These are phyloP conservation scores for Leptodirus hochenwartii DNA, from an alignment of 2,888 invertebrate genomes.

Conservation along the genomic window DNA sequence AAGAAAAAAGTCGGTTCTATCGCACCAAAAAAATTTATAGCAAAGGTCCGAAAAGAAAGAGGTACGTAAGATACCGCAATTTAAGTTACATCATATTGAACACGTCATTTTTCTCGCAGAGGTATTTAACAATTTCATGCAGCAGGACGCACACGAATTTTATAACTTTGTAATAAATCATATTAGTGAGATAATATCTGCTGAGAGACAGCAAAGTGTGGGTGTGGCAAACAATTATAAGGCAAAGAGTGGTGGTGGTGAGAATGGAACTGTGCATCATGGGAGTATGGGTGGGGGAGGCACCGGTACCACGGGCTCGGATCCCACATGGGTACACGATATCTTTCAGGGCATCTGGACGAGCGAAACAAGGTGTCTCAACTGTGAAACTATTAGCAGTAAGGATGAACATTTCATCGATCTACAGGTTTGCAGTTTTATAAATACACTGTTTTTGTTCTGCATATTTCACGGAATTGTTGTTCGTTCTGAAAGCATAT, in stretches of 20 bases:
- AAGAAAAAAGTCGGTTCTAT: conserved; percentile 99
- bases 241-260: conserved; percentile 37
- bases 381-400: conserved; percentile 98
- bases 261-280: conserved; percentile 30
- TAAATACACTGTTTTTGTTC: too few species aligned
- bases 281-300: too few species aligned
- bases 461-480: too few species aligned
- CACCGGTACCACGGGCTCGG: conserved; percentile 28
- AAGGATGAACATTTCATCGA: conserved; percentile 99
- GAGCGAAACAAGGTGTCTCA: conserved; percentile 96
- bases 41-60: conserved; percentile 94
- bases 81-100: too few species aligned
- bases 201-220: conserved; percentile 58
- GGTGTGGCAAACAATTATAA: conserved; percentile 31
- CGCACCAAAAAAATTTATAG: conserved; percentile 99
- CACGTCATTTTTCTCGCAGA: conserved; percentile 41
- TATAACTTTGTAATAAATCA: conserved; percentile 97
- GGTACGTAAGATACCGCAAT: conserved; percentile 31
- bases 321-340: conserved; percentile 99
- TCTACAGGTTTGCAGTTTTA: too few species aligned
- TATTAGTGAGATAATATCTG: conserved; percentile 89
- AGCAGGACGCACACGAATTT: conserved; percentile 99
- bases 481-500: too few species aligned
- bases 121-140: conserved; percentile 99
- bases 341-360: conserved; percentile 95